Base-by-base conservation (phyloP, 1,140 invertebrate species). In the Phortica variegata region DNA sequence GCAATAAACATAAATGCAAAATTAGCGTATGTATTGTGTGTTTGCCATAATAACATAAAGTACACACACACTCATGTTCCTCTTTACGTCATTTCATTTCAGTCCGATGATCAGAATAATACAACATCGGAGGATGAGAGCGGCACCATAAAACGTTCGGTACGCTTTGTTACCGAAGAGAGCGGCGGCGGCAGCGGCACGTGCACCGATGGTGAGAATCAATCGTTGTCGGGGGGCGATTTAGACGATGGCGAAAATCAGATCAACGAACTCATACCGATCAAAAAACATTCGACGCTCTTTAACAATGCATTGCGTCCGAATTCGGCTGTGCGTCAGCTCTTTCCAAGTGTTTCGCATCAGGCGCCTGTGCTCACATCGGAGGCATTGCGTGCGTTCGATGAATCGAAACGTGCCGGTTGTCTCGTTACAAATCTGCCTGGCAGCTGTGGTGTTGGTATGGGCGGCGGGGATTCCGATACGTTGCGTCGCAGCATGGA, bases 251-350 rank as follows among this genome's bases (percentile, higher is more conserved):
- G 57, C 40, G 73, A 76, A 42, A 71, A 72, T 42, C 68, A 72
- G 44, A 76, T 72, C 41, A 73, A 75, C 31, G 73, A 75, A 41
- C 56, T 74, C 5, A 75, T 75, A 34, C 71, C 73, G 1, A 71
- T 76, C 33, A 74, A 73, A 49, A 75, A 76, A 43, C 73, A 76
- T 37, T 75, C 73, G n/a, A 75, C 68, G 5, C 47, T 76, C 2
- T 76, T 75, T 20, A 75, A 74, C 45, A 76, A 76, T 34, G 73
- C 71, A 15, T 29, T 74, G 41, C 59, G 73, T 18, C 74, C 86
- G 3, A 88, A 88, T 63, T 88, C 86, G 8, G 87, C 87, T 7
- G 85, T 88, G 9, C 78, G 87, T 18, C 87, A 88, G 59, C 75
- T 88, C 2, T 89, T 89, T 59, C 84, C 84, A 2, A 65, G 70